Evolutionary conservation across 2,797 vertebrate species (phyloP).

Genomic region (Notamacropus eugenii): DNA sequence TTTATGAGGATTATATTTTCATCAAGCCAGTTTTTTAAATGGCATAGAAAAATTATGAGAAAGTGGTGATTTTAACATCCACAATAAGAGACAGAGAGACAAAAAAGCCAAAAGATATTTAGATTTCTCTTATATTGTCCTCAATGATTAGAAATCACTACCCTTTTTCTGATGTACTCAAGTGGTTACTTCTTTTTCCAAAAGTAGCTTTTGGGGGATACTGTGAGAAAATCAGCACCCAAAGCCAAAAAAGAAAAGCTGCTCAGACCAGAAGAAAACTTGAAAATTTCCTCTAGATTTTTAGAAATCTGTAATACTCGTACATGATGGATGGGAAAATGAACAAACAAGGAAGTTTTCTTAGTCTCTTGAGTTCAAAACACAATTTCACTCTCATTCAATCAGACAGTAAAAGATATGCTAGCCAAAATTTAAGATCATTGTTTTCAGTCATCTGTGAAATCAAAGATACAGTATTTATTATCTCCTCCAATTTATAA

Average conservation of each 20-base stretch:
- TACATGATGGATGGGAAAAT: conserved; percentile 24
- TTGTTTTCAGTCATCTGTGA: conserved; percentile 50
- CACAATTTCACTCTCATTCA: conserved; percentile 44
- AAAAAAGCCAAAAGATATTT: neutral
- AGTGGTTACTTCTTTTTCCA: neutral
- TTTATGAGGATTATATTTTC: neutral
- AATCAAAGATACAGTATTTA: conserved; percentile 3
- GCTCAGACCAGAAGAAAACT: neutral
- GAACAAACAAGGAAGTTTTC: neutral
- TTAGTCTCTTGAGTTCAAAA: conserved; percentile 38
- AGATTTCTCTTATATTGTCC: neutral
- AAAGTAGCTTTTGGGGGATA: neutral
- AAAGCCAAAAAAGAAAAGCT: conserved; percentile 14
- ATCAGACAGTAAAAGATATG: conserved; percentile 48
- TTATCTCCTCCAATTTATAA: conserved; percentile 39
- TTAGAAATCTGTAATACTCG: conserved; percentile 25
- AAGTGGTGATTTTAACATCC: neutral
- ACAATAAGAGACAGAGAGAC: neutral
- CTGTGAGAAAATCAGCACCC: neutral
- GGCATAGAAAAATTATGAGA: neutral
- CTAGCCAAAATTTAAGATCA: conserved; percentile 52
- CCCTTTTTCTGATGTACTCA: conserved; percentile 15
- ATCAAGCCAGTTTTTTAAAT: neutral
- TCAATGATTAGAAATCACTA: neutral
- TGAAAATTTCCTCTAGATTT: neutral